Base-by-base conservation (phyloP, 1,140 invertebrate genomes). In the Pseudomyrmex gracilis region DNA sequence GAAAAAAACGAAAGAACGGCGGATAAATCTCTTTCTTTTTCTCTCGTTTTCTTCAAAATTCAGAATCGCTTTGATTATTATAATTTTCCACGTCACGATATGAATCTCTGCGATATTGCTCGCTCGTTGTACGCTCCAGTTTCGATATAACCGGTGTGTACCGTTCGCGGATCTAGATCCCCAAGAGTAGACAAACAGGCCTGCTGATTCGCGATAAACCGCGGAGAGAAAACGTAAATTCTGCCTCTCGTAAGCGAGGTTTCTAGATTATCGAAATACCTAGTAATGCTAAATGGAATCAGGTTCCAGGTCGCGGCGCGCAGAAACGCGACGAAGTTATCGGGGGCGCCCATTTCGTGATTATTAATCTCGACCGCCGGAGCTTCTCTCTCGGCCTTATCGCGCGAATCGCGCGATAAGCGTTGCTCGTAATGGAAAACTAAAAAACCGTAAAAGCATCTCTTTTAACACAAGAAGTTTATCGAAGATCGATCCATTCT, bases 191-290 rank as follows among this genome's bases (percentile, higher is more conserved):
- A 87, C 73, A 73, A 55, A 76, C 86, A 73, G 71, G 83, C 82
- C 70, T 82, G 82, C 70, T 82, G 82, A 87, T 87, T 47, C 68
- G 73, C 78, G 66, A 87, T 87, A 86, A 86, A 78, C 73, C 66
- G 73, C 57, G 17, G 61, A 45, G 43, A 61, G 55, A 85, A 85
- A 53, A 83, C 86, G 83, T 88, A 88, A 88, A 88, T 88, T 88
- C 83, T 88, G 73, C 53, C 77, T 77, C 43, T 77, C 43, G 15
- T 51, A 74, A n/a, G n/a, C 68, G 68, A 88, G 73, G 67, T 89
- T 89, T 89, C 86, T 89, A 89, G 78, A 89, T 89, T 89, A 88
- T 89, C 73, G 87, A 85, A 89, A 89, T 89, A 89, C 86, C 84
- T n/a, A 83, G 61, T 85, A 63, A 34, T 34, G 34, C 73, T 83